These are phyloP conservation scores for Tupaia tana DNA, from an alignment of 2,113 vertebrate genomes.

Conservation along the genomic window DNA sequence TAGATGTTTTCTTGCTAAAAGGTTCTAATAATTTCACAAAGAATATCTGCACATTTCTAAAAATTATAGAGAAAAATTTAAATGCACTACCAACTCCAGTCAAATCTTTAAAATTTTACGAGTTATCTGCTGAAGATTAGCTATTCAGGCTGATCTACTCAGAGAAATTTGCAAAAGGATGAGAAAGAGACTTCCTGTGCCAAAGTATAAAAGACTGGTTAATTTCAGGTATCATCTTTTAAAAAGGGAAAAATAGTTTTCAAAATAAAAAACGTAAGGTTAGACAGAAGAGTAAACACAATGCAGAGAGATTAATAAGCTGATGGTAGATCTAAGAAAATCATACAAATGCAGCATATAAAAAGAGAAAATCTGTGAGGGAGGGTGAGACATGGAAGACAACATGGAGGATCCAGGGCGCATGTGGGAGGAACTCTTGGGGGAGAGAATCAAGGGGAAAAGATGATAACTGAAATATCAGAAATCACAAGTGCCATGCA, in stretches of 20 bases:
- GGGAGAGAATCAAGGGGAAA: background rate
- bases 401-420: background rate
- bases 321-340: constrained; percentile 3
- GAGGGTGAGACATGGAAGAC: background rate
- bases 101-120: background rate
- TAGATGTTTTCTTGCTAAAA: background rate
- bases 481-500: background rate
- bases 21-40: background rate
- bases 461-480: background rate
- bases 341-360: background rate
- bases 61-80: background rate
- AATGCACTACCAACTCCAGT: background rate
- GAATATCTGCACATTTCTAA: constrained; percentile 31
- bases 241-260: background rate
- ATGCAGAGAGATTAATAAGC: constrained; percentile 30
- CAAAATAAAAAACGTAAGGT: background rate
- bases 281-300: constrained; percentile 5
- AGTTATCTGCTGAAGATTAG: background rate
- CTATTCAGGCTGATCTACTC: background rate
- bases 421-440: background rate
- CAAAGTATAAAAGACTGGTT: background rate
- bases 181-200: background rate
- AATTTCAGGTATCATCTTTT: no score
- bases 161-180: background rate
- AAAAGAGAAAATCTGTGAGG: background rate